These are phyloP conservation scores for Solenodon paradoxus DNA, from an alignment of 2,113 vertebrate genomes.

Conservation along the genomic window DNA sequence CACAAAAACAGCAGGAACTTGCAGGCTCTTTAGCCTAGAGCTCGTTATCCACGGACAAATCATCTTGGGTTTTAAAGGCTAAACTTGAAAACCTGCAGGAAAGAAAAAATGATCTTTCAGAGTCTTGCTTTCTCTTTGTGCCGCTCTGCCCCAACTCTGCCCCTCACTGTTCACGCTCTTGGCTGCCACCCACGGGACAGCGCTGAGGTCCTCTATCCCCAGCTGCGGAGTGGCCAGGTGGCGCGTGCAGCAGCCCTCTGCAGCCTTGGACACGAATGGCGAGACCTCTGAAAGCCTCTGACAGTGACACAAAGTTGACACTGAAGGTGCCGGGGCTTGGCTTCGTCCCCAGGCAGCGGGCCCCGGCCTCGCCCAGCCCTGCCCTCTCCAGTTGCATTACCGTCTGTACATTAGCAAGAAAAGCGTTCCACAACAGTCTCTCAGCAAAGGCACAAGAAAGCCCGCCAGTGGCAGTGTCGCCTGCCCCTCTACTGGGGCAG, in stretches of 20 bases:
- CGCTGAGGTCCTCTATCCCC: not conserved
- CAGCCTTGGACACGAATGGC: not conserved
- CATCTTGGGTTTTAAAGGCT: conserved; percentile 58
- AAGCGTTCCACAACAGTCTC: conserved; percentile 46
- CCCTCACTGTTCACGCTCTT: not conserved
- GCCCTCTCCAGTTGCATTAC: conserved; percentile 44
- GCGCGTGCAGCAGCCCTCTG: not conserved
- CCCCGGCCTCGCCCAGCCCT: conserved; percentile 3
- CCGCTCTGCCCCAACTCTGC: not conserved
- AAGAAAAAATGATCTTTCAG: conserved; percentile 58
- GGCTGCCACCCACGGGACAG: not conserved
- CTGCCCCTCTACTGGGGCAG: conserved; percentile 3
- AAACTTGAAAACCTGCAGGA: conserved; percentile 62
- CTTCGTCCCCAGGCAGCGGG: not conserved
- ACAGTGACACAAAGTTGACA: not conserved
- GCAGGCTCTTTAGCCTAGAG: conserved; percentile 29
- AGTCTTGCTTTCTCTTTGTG: not conserved
- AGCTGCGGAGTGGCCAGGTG: not conserved
- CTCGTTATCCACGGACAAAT: conserved; percentile 48
- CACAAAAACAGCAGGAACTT: conserved; percentile 43
- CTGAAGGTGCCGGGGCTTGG: not conserved
- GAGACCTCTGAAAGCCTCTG: not conserved
- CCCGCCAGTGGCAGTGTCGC: not conserved
- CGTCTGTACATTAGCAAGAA: conserved; percentile 45
- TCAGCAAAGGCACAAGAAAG: conserved; percentile 38